Percentiles rank a stretch among this genome's conserved stretches.
phyloP scores from a whole-genome alignment of 2,113 vertebrate genomes.

The Osmerus eperlanus region DNA sequence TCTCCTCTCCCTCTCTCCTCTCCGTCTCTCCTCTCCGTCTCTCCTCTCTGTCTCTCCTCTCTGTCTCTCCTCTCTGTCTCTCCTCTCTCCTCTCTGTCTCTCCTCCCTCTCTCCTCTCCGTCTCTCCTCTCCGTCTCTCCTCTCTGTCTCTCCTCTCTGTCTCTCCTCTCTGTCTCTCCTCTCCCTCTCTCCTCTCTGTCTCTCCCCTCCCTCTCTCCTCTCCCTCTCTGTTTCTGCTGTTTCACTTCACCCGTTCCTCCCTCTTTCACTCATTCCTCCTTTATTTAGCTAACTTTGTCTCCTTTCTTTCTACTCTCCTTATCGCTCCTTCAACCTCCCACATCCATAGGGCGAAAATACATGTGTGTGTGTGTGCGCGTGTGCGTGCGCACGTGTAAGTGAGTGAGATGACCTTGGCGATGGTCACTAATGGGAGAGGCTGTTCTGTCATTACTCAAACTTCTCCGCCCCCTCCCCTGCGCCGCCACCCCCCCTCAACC shows the following conservation, averaged over 20 bases:
- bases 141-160: too few relatives aligned
- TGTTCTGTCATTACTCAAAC: slow-evolving; percentile 69
- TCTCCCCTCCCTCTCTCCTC: not conserved
- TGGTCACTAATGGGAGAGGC: slow-evolving; percentile 62
- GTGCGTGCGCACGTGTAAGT: too few relatives aligned
- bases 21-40: not conserved
- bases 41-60: not conserved
- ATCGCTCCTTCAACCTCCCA: too few relatives aligned
- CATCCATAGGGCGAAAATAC: not conserved
- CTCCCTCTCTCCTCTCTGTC: not conserved
- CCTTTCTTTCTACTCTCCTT: too few relatives aligned
- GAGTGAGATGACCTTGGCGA: slow-evolving; percentile 70
- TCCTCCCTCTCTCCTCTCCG: too few relatives aligned
- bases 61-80: not conserved
- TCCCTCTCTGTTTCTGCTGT: too few relatives aligned
- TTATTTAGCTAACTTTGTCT: too few relatives aligned
- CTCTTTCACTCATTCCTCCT: too few relatives aligned
- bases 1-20: too few relatives aligned
- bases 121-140: too few relatives aligned
- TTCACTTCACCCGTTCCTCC: too few relatives aligned
- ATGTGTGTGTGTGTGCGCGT: slow-evolving; percentile 16
- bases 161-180: not conserved
- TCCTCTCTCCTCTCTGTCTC: too few relatives aligned
- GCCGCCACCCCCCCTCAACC: slow-evolving; percentile 19
- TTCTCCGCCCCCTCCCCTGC: slow-evolving; percentile 26